These are phyloP conservation scores for Pteromalus puparum DNA, from an alignment of 1,140 invertebrate genomes.

Conservation along the genomic window DNA sequence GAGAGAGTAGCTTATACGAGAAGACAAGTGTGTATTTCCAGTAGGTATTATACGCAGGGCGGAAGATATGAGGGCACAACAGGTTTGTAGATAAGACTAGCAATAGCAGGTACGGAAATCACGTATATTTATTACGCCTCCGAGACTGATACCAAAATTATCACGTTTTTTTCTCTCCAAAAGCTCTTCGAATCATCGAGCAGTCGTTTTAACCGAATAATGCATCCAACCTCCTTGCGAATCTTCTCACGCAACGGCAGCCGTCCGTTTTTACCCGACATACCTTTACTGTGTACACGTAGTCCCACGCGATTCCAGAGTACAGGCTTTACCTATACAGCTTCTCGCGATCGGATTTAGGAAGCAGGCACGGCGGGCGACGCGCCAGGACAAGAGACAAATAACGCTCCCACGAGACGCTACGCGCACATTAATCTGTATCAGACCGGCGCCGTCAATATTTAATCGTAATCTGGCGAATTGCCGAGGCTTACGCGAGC, in stretches of 20 bases:
- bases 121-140: neutral
- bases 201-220: too few species aligned
- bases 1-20: neutral
- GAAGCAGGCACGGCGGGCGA: constrained; percentile 12
- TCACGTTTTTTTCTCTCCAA: neutral
- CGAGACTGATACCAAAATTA: neutral
- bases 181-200: neutral
- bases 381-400: constrained; percentile 61
- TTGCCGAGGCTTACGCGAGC: constrained; percentile 55
- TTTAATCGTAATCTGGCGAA: constrained; percentile 70
- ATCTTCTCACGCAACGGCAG: neutral
- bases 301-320: too few species aligned
- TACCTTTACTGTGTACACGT: neutral
- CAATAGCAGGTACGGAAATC: neutral
- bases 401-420: constrained; percentile 56
- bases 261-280: neutral
- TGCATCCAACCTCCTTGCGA: neutral
- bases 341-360: neutral
- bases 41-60: neutral
- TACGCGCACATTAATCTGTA: constrained; percentile 68
- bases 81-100: constrained; percentile 12
- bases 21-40: constrained; percentile 31
- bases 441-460: constrained; percentile 65
- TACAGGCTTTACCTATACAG: too few species aligned
- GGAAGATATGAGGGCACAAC: neutral